Conservation (phyloP, 2,888 invertebrate genomes). For the Tiphia femorata region DNA sequence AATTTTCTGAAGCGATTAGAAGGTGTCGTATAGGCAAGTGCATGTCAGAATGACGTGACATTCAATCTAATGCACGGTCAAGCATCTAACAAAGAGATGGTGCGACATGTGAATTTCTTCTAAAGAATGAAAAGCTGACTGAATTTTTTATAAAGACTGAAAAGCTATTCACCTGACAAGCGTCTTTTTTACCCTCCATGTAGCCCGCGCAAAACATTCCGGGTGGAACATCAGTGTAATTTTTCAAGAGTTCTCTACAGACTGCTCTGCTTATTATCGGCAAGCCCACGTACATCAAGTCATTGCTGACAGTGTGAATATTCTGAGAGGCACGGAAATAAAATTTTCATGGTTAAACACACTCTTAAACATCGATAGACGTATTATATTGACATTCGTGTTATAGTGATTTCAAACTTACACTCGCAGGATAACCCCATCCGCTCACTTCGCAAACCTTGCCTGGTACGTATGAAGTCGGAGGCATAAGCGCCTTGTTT, state of each 20-base stretch:
- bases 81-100: too few species aligned
- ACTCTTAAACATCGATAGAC: too few species aligned
- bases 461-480: slow-evolving; percentile 1
- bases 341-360: too few species aligned
- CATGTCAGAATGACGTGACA: too few species aligned
- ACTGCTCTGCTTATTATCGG: slow-evolving; percentile 38
- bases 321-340: slow-evolving; percentile 24
- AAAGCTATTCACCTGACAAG: slow-evolving; percentile 52
- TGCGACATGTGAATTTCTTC: too few species aligned
- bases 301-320: slow-evolving; percentile 25
- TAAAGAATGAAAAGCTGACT: too few species aligned
- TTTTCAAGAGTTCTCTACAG: slow-evolving; percentile 44
- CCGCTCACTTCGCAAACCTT: slow-evolving; percentile 53
- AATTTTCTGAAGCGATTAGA: too few species aligned
- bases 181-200: slow-evolving; percentile 53
- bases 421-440: slow-evolving; percentile 55
- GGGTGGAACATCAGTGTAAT: slow-evolving; percentile 34
- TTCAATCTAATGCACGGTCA: too few species aligned
- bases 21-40: too few species aligned
- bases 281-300: slow-evolving; percentile 54
- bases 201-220: slow-evolving; percentile 60
- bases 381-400: too few species aligned
- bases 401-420: too few species aligned
- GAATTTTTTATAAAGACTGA: too few species aligned
- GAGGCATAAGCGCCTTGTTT: slow-evolving; percentile 17